These are phyloP conservation scores for Hestina assimilis DNA, from an alignment of 1,140 invertebrate species.

Conservation along the genomic window DNA sequence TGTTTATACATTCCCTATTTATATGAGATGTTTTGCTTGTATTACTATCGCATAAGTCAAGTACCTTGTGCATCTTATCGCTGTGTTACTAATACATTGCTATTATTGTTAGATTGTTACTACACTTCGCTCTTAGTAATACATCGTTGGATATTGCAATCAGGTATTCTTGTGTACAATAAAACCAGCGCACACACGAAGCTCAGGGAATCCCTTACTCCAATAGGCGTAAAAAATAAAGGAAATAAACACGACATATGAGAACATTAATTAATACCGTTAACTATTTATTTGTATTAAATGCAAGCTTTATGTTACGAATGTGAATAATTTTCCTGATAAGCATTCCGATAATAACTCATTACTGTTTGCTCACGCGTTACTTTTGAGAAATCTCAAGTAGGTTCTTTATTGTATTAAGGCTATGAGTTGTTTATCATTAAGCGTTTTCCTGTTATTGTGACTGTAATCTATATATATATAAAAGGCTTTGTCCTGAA, in stretches of 20 bases:
- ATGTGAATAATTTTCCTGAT: not conserved
- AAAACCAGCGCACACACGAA: too few relatives aligned
- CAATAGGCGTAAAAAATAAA: not conserved
- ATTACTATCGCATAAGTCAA: not conserved
- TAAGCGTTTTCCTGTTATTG: not conserved
- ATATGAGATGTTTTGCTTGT: too few relatives aligned
- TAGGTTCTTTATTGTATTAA: constrained; percentile 2
- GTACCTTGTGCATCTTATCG: not conserved
- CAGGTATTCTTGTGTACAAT: too few relatives aligned
- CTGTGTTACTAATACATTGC: not conserved
- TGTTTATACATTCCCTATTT: constrained; percentile 1
- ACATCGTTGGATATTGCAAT: too few relatives aligned
- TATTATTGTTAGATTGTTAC: too few relatives aligned
- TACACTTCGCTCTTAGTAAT: too few relatives aligned
- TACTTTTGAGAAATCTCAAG: constrained; percentile 10
- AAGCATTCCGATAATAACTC: not conserved
- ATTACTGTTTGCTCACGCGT: not conserved
- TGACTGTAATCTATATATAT: not conserved
- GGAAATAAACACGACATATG: too few relatives aligned
- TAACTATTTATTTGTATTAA: not conserved
- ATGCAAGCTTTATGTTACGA: not conserved
- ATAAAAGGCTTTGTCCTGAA: too few relatives aligned
- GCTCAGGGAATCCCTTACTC: not conserved
- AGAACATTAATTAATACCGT: not conserved
- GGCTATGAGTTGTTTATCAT: not conserved